phyloP scores from a whole-genome alignment of 2,888 invertebrate species.

The Candidula unifasciata region DNA sequence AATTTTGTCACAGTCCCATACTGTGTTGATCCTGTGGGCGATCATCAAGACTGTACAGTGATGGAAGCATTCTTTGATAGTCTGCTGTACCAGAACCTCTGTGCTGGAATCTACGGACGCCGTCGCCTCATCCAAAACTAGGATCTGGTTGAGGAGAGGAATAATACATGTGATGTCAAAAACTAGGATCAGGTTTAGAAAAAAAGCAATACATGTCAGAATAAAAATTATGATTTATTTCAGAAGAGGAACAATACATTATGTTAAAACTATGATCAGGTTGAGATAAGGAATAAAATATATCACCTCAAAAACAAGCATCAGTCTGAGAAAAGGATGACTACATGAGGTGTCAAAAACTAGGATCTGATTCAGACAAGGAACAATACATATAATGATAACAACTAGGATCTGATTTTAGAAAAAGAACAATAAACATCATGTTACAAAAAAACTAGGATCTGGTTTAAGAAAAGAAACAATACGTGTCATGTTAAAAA shows the following conservation, averaged over 20 bases:
- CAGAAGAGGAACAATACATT: no score
- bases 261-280: constrained; percentile 80
- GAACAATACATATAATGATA: no score
- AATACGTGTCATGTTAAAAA: no score
- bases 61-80: constrained; percentile 65
- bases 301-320: not conserved
- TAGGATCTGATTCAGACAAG: no score
- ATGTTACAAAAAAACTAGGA: no score
- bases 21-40: constrained; percentile 64
- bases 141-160: constrained; percentile 57
- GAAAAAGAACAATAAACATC: no score
- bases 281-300: not conserved
- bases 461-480: no score
- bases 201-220: not conserved
- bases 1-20: constrained; percentile 70
- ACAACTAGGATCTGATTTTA: no score
- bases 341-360: no score
- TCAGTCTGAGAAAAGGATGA: no score
- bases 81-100: constrained; percentile 79
- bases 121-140: constrained; percentile 90
- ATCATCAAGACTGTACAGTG: constrained; percentile 64
- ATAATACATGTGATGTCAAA: not conserved
- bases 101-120: constrained; percentile 91
- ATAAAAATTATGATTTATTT: no score
- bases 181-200: constrained; percentile 63